Evolutionary conservation across 1,140 invertebrate genomes (phyloP).

Genomic region (Bombus balteatus): DNA sequence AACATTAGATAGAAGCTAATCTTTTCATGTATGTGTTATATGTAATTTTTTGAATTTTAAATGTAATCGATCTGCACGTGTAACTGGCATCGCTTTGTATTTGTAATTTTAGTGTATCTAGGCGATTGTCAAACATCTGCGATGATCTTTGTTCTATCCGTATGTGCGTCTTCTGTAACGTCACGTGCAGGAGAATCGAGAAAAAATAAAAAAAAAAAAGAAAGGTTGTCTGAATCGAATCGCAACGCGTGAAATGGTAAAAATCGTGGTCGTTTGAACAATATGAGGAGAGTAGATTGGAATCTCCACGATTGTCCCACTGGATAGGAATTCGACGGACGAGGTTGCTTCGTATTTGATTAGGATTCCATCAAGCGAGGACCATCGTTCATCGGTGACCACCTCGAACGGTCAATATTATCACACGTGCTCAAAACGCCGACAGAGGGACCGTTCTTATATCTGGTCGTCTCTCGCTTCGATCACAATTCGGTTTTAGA

Average conservation of each 20-base stretch:
- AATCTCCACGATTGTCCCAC: not conserved
- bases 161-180: too few relatives aligned
- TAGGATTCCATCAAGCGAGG: conserved; percentile 58
- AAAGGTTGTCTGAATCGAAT: too few relatives aligned
- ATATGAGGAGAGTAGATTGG: not conserved
- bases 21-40: too few relatives aligned
- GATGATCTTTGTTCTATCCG: too few relatives aligned
- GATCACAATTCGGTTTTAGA: conserved; percentile 53
- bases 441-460: conserved; percentile 61
- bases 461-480: conserved; percentile 22
- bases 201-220: fast-evolving
- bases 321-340: not conserved
- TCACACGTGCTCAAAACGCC: conserved; percentile 76
- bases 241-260: not conserved
- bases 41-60: too few relatives aligned
- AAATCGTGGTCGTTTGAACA: not conserved
- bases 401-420: conserved; percentile 75
- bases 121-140: too few relatives aligned
- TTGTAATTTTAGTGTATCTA: too few relatives aligned
- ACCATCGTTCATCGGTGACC: conserved; percentile 35
- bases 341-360: conserved; percentile 59
- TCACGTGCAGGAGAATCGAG: not conserved
- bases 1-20: too few relatives aligned
- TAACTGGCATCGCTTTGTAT: too few relatives aligned
- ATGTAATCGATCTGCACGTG: too few relatives aligned